Base-by-base conservation (phyloP, 2,113 vertebrate genomes). In the Myrmecophaga tridactyla region DNA sequence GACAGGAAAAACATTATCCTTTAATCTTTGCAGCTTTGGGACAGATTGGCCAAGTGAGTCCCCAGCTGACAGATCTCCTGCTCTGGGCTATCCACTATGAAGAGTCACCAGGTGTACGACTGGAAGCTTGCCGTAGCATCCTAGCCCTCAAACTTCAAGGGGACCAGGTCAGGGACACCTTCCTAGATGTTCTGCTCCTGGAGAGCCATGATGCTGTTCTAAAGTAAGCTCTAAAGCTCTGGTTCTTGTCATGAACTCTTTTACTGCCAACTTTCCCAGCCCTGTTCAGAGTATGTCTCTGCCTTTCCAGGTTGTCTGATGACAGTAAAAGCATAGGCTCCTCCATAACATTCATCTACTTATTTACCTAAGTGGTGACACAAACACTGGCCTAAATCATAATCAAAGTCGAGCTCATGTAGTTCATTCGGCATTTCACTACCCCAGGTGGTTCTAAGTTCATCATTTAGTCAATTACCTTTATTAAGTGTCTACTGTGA, bases 81-180 rank as follows among this genome's bases (percentile, higher is more conserved):
- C 97, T 99, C 67, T 98, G 98, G 98, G 98, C 98, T n/a, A 23
- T 99, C 46, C 98, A 98, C 75, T 97, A 97, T 67, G 98, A 98
- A 96, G 60, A 97, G 1, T 97, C 98, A 48, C 98, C 98, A 83
- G 97, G 94, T 1, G 97, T 99, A 13, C 98, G 98, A 70, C 93
- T 98, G 20, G 98, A 98, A 96, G 98, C 98, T 63, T 98, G 98
- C 69, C 95, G 97, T 21, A 98, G 97, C 92, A 97, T 98, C 82
- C 94, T 94, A n/a, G 94, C 85, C 75, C 95, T 98, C 78, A 92
- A 96, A 18, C 90, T 98, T 88, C 95, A 97, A 76, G 98, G 98
- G 25, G 83, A 97, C 51, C 95, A 88, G 7, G 96, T 98, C 80
- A 98, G 97, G 83, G 88, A 98, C 43, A 96, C 98, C 5, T 97